Evolutionary conservation across 2,113 vertebrate species (phyloP).

Genomic region (Cynopterus brachyotis): DNA sequence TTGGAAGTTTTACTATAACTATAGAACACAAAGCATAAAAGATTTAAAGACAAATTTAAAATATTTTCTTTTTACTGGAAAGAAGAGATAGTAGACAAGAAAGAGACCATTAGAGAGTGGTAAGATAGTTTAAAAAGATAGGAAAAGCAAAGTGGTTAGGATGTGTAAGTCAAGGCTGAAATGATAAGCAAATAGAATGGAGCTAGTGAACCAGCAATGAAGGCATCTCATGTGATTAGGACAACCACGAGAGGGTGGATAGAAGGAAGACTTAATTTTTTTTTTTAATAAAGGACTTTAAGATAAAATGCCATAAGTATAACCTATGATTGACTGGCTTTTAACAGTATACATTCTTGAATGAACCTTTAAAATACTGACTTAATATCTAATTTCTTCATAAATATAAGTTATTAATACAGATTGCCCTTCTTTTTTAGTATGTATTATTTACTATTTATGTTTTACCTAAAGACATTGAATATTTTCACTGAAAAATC

Average conservation of each 20-base stretch:
- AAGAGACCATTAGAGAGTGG: neutral
- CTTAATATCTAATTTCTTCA: conserved; percentile 31
- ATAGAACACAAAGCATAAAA: neutral
- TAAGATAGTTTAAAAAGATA: neutral
- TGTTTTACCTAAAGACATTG: conserved; percentile 23
- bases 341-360: conserved; percentile 25
- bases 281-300: neutral
- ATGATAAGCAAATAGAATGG: neutral
- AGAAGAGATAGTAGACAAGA: neutral
- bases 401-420: neutral
- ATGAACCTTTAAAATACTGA: neutral
- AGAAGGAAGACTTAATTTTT: neutral
- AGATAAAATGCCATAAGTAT: neutral
- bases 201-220: neutral
- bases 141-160: neutral
- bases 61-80: neutral
- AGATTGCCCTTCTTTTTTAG: conserved; percentile 21
- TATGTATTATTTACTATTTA: conserved; percentile 37
- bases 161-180: neutral
- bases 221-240: neutral
- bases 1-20: neutral
- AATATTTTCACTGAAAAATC: conserved; percentile 54
- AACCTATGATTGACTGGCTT: neutral
- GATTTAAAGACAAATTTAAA: neutral
- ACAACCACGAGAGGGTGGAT: neutral